phyloP scores from a whole-genome alignment of 1,140 invertebrate species.

The Heliconius hewitsoni region DNA sequence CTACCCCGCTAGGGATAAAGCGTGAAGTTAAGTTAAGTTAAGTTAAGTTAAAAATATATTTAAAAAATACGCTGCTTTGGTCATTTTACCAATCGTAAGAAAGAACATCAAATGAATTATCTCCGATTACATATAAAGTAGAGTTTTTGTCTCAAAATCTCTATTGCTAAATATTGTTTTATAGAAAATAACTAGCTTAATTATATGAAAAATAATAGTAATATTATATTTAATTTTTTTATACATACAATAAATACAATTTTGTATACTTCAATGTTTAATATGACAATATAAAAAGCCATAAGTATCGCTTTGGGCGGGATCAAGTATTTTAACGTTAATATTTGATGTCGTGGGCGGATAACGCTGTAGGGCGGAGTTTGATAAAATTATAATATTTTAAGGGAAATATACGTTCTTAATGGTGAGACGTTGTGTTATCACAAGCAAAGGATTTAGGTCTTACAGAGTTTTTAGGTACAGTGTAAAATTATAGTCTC shows the following conservation, averaged over 20 bases:
- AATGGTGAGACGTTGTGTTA: neutral
- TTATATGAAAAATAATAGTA: too few relatives aligned
- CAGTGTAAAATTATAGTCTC: neutral
- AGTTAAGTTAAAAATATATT: too few relatives aligned
- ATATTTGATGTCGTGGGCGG: slow-evolving; percentile 4
- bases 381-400: slow-evolving; percentile 9
- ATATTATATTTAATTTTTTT: too few relatives aligned
- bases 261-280: neutral
- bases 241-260: neutral
- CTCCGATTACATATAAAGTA: too few relatives aligned
- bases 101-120: too few relatives aligned
- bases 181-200: too few relatives aligned
- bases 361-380: neutral
- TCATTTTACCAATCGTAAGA: too few relatives aligned
- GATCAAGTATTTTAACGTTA: slow-evolving; percentile 8
- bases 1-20: too few relatives aligned
- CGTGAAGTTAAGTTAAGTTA: too few relatives aligned
- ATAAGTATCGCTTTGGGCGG: neutral
- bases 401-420: neutral
- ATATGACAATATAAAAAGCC: neutral
- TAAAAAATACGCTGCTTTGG: too few relatives aligned
- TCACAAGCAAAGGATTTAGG: neutral
- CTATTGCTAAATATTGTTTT: too few relatives aligned
- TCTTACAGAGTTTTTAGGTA: neutral
- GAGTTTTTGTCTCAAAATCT: too few relatives aligned